phyloP scores from a whole-genome alignment of 2,797 vertebrate species.

The Phyllotis vaccarum region DNA sequence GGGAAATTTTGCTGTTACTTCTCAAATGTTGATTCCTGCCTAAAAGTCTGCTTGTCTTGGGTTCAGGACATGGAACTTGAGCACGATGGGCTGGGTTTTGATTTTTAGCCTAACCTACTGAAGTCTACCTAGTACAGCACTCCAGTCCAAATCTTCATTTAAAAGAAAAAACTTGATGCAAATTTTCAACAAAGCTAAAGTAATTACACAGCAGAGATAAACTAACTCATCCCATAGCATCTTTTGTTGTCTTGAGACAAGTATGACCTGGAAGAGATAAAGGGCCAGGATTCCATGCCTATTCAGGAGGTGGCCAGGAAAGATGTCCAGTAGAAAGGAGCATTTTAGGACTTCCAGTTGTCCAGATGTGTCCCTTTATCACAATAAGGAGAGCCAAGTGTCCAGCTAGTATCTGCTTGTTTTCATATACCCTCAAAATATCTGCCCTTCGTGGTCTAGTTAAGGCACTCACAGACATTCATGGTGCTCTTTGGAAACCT shows the following conservation, averaged over 20 bases:
- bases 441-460: neutral
- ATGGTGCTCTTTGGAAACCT: neutral
- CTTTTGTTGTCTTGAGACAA: neutral
- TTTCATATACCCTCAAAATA: neutral
- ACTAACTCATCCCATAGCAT: neutral
- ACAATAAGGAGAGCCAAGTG: constrained; percentile 25
- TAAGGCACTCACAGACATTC: neutral
- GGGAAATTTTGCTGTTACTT: neutral
- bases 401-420: neutral
- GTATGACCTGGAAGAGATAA: neutral
- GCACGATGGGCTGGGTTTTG: neutral
- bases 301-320: neutral
- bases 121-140: too few species aligned
- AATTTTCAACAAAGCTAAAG: constrained; percentile 9
- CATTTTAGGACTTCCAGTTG: neutral
- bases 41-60: neutral
- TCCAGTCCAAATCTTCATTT: neutral
- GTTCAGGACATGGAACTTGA: neutral
- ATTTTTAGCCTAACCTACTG: neutral
- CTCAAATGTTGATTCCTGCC: neutral
- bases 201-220: neutral
- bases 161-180: neutral
- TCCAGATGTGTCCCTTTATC: neutral
- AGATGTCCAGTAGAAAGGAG: neutral
- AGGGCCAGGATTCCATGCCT: neutral